phyloP scores from a whole-genome alignment of 2,113 vertebrate genomes.

The Natator depressus region DNA sequence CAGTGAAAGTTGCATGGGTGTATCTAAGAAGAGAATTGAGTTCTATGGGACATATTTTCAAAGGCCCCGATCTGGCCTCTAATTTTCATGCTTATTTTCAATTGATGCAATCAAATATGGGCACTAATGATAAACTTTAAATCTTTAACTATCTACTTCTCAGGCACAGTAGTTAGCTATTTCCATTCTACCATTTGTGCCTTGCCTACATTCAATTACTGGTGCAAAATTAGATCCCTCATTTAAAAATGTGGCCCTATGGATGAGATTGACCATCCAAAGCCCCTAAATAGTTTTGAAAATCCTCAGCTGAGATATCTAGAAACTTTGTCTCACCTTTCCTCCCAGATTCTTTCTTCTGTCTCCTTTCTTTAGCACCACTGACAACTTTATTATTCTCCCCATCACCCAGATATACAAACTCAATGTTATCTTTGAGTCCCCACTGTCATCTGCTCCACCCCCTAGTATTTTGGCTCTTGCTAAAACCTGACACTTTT shows the following conservation, averaged over 20 bases:
- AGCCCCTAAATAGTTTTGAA: not conserved
- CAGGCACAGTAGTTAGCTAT: not conserved
- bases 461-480: not conserved
- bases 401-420: not conserved
- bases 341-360: not conserved
- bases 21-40: not conserved
- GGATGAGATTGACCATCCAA: not conserved
- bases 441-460: not conserved
- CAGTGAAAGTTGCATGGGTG: not conserved
- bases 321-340: not conserved
- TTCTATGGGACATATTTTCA: not conserved
- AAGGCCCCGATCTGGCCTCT: not conserved
- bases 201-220: conserved; percentile 59
- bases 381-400: not conserved
- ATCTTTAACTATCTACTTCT: not conserved
- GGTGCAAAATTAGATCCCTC: not conserved
- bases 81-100: not conserved
- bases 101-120: conserved; percentile 13
- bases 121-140: conserved; percentile 40
- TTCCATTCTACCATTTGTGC: not conserved
- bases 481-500: not conserved
- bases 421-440: not conserved
- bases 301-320: not conserved
- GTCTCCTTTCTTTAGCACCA: not conserved
- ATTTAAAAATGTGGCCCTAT: not conserved